Conservation (phyloP, 2,888 invertebrate species). For the Lasioglossum oenotherae region DNA sequence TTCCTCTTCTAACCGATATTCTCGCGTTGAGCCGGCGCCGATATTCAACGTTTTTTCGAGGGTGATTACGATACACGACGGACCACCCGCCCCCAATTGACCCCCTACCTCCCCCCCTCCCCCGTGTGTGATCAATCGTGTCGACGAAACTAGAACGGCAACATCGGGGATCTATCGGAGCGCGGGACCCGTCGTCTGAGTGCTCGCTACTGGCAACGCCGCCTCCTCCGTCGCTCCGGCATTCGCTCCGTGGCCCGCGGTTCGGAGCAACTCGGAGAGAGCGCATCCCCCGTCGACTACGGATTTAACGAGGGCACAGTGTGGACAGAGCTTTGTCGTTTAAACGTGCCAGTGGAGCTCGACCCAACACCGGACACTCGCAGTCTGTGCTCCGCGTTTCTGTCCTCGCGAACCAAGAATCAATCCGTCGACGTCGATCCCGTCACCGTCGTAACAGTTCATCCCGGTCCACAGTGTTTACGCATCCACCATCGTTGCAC, state of each 20-base stretch:
- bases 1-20: neutral
- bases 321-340: constrained; percentile 14
- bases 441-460: neutral
- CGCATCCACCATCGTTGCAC: neutral
- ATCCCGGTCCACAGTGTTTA: neutral
- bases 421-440: neutral
- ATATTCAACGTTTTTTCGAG: constrained; percentile 11
- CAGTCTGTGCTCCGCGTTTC: neutral
- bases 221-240: constrained; percentile 19
- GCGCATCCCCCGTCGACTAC: constrained; percentile 7
- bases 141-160: constrained; percentile 38
- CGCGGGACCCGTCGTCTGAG: constrained; percentile 11
- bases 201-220: constrained; percentile 50
- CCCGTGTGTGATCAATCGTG: constrained; percentile 38
- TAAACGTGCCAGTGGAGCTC: constrained; percentile 14
- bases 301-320: constrained; percentile 17
- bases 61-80: constrained; percentile 30
- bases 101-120: neutral
- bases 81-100: neutral
- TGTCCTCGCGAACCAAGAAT: neutral
- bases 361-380: neutral
- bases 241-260: neutral
- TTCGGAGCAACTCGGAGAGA: constrained; percentile 1
- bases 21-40: neutral
- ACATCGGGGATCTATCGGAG: constrained; percentile 44